A percentile compares a stretch with the other conserved stretches of the same genome.
Conservation (phyloP, 92 coral and sea anemone species). For the Epizoanthus ramosus region DNA sequence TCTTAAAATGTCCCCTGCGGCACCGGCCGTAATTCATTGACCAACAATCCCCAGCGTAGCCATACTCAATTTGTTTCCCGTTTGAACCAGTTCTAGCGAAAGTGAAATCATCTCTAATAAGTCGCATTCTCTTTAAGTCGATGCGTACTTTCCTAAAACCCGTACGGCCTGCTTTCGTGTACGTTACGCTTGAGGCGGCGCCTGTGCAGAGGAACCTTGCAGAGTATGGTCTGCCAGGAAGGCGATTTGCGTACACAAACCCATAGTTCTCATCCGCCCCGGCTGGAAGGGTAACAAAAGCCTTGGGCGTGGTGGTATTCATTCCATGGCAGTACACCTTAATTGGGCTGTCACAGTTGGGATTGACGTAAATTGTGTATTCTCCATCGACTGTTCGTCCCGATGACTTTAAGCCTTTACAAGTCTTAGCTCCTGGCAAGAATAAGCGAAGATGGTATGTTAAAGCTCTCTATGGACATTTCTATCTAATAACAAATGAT, state of each 20-base stretch:
- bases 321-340: conserved; percentile 94
- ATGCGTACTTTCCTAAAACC: conserved; percentile 81
- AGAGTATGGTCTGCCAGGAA: conserved; percentile 71
- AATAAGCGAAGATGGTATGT: background rate
- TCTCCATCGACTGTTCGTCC: conserved; percentile 88
- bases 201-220: conserved; percentile 84
- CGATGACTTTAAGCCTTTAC: conserved; percentile 75
- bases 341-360: conserved; percentile 80
- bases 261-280: conserved; percentile 91
- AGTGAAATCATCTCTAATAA: conserved; percentile 78
- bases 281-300: conserved; percentile 77
- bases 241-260: conserved; percentile 76
- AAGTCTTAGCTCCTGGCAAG: conserved; percentile 81
- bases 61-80: conserved; percentile 77
- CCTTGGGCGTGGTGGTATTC: conserved; percentile 84
- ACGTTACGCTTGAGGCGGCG: conserved; percentile 49
- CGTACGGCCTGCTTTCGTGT: conserved; percentile 78
- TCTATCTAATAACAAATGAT: background rate
- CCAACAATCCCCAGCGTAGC: conserved; percentile 96
- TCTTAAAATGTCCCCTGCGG: conserved; percentile 90
- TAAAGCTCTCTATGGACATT: background rate
- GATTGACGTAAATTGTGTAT: conserved; percentile 76
- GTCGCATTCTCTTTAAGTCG: conserved; percentile 75
- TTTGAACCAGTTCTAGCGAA: conserved; percentile 79
- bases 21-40: conserved; percentile 90